These are phyloP conservation scores for Caenorhabditis sinica DNA, from an alignment of 2,888 invertebrate genomes.

Conservation along the genomic window DNA sequence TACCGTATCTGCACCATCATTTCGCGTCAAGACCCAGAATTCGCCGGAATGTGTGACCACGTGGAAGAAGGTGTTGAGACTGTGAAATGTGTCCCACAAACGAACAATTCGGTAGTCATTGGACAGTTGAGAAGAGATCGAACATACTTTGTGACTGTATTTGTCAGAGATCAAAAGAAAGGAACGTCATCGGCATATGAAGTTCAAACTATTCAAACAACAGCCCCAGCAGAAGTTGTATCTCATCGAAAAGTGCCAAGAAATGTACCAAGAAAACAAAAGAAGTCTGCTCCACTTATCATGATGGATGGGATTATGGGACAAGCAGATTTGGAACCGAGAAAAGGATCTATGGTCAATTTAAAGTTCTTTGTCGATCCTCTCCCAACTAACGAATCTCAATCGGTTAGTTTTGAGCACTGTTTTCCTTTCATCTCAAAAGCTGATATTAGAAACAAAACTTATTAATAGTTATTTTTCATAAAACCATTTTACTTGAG, in stretches of 20 bases:
- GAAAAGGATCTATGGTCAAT: constrained; percentile 64
- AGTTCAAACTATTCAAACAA: constrained; percentile 54
- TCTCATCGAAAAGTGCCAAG: constrained; percentile 40
- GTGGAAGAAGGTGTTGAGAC: constrained; percentile 76
- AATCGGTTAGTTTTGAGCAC: constrained; percentile 59
- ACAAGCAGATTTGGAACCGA: constrained; percentile 62
- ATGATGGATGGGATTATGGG: constrained; percentile 53
- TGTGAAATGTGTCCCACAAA: constrained; percentile 76
- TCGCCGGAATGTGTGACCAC: constrained; percentile 75
- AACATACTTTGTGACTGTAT: constrained; percentile 71
- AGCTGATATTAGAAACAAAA: too few species aligned
- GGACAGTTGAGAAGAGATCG: constrained; percentile 63
- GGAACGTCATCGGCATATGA: constrained; percentile 73
- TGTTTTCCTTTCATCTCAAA: too few species aligned
- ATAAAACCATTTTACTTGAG: too few species aligned
- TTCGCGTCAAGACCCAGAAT: constrained; percentile 66
- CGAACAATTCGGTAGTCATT: constrained; percentile 70
- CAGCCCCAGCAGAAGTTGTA: constrained; percentile 19
- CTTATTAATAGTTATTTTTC: too few species aligned
- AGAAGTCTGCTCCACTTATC: constrained; percentile 20
- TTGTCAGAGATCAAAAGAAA: constrained; percentile 71
- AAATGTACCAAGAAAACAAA: constrained; percentile 51
- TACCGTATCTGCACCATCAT: constrained; percentile 77
- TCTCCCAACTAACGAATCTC: constrained; percentile 28
- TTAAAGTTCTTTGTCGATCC: constrained; percentile 64